Conservation (phyloP, 2,888 invertebrate species). For the Drosophila algonquin region DNA sequence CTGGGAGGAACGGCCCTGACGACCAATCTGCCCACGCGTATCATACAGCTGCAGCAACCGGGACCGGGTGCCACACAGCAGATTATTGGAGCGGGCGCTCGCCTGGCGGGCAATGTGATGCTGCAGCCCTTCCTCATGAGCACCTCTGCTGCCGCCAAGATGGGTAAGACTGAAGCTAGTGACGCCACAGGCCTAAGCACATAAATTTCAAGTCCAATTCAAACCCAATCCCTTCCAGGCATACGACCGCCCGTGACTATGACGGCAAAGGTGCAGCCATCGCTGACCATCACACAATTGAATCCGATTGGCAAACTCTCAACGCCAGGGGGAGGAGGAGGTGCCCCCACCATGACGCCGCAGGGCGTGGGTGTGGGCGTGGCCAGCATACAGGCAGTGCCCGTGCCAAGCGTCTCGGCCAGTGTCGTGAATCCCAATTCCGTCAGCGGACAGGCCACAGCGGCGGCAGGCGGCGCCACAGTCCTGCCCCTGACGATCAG, state of each 20-base stretch:
- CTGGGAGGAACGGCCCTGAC: constrained; percentile 65
- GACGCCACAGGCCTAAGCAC: constrained; percentile 95
- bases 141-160: constrained; percentile 77
- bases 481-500: constrained; percentile 82
- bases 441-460: constrained; percentile 42
- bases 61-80: constrained; percentile 80
- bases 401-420: constrained; percentile 63
- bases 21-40: constrained; percentile 81
- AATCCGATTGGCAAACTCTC: constrained; percentile 81
- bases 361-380: constrained; percentile 73
- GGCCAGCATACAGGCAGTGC: constrained; percentile 75
- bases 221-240: constrained; percentile 51
- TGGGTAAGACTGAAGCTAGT: constrained; percentile 68
- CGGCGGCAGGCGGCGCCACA: constrained; percentile 78
- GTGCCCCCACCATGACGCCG: constrained; percentile 54
- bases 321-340: constrained; percentile 44
- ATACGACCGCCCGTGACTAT: constrained; percentile 83
- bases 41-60: constrained; percentile 83
- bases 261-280: constrained; percentile 83
- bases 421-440: constrained; percentile 60
- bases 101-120: constrained; percentile 83
- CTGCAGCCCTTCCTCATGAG: constrained; percentile 83
- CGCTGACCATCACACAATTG: constrained; percentile 83
- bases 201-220: constrained; percentile 89
- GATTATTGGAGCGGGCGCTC: constrained; percentile 80